Evolutionary conservation across 2,888 invertebrate species (phyloP).

Genomic region (Dorcus parallelipipedus): DNA sequence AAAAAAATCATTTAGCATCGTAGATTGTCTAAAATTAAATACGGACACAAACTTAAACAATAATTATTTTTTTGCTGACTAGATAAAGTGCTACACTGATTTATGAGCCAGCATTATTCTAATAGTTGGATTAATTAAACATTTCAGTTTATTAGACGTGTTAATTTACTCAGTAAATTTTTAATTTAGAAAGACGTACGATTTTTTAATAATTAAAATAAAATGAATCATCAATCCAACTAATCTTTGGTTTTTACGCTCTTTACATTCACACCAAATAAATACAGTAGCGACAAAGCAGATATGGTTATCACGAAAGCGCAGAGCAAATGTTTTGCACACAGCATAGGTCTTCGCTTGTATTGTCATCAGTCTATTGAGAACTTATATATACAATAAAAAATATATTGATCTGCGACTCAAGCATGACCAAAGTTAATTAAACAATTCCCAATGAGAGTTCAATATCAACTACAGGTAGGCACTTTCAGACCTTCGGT

Average conservation of each 20-base stretch:
- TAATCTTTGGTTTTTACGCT: slow-evolving; percentile 46
- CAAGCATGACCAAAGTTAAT: slow-evolving; percentile 42
- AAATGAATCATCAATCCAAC: slow-evolving; percentile 22
- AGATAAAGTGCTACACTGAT: slow-evolving; percentile 42
- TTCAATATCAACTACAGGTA: slow-evolving; percentile 52
- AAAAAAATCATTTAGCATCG: neutral
- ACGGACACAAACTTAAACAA: slow-evolving; percentile 28
- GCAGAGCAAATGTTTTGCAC: slow-evolving; percentile 39
- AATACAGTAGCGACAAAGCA: slow-evolving; percentile 45
- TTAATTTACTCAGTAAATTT: neutral
- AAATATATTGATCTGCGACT: slow-evolving; percentile 49
- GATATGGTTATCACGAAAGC: slow-evolving; percentile 49
- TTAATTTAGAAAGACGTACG: neutral
- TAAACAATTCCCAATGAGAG: slow-evolving; percentile 25
- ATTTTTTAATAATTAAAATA: neutral
- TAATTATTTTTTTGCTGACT: slow-evolving; percentile 38
- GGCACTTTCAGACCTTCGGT: slow-evolving; percentile 59
- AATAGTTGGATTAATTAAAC: slow-evolving; percentile 26
- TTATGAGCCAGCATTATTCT: slow-evolving; percentile 39
- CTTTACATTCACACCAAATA: slow-evolving; percentile 44
- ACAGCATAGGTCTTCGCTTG: slow-evolving; percentile 45
- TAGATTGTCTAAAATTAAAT: slow-evolving; percentile 14
- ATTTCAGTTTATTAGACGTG: neutral
- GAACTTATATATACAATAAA: slow-evolving; percentile 34
- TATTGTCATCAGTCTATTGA: slow-evolving; percentile 50